Conservation (phyloP, 2,888 invertebrate genomes). For the Rutpela maculata region DNA sequence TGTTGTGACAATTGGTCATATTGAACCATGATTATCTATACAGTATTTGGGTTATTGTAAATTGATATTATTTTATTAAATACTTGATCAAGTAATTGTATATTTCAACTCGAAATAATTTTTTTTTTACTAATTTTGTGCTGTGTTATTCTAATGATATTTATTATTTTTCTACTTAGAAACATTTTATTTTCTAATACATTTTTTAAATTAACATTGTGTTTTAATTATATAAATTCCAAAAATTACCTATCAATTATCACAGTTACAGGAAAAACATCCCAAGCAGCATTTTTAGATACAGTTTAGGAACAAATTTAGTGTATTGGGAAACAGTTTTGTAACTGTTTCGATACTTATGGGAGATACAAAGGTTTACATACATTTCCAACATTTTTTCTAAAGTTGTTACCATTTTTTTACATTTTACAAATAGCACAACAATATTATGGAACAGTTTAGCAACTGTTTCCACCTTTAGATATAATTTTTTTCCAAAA, state of each 20-base stretch:
- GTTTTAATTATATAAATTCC: constrained; percentile 3
- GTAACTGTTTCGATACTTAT: too few species aligned
- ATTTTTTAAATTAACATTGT: constrained; percentile 5
- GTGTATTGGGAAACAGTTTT: too few species aligned
- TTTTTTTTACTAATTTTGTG: constrained; percentile 1
- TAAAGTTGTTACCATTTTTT: too few species aligned
- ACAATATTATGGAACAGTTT: too few species aligned
- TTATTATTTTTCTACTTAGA: constrained; percentile 9
- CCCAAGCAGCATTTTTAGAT: too few species aligned
- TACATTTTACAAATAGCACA: too few species aligned
- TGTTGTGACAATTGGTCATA: neutral
- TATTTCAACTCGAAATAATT: neutral
- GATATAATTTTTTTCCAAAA: too few species aligned
- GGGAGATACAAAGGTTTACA: too few species aligned
- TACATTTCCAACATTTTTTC: too few species aligned
- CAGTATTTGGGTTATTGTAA: neutral
- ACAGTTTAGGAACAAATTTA: too few species aligned
- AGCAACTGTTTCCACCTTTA: too few species aligned
- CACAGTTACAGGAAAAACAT: neutral
- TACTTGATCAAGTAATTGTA: neutral
- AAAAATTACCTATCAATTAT: neutral
- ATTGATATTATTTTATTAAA: neutral
- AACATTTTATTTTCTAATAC: constrained; percentile 12
- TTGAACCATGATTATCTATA: neutral
- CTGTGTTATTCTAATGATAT: neutral